Base-by-base conservation (phyloP, 2,888 invertebrate species). In the Podotricha telesiphe region DNA sequence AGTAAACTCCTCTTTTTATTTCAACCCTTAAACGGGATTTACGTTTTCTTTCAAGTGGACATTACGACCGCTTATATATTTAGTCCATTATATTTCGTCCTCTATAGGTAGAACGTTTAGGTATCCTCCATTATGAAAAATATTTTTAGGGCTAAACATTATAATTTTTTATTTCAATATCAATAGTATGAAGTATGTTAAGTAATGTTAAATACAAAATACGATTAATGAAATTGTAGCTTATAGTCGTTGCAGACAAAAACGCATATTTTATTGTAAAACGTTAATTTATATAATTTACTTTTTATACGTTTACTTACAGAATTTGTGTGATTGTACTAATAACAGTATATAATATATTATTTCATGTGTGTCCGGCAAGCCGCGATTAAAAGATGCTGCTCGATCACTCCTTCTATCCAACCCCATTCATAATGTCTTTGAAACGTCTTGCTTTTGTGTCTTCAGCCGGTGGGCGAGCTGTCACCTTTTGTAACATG, bases 321-420 rank as follows among this genome's bases (percentile, higher is more conserved):
- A 45, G n/a, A 45, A 7, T 28, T 4, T 28, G 6, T 28, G 2
- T n/a, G 7, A 3, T 47, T 47, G 7, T 47, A 8, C 1, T 34
- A 17, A 8, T 34, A 10, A n/a, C 15, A 42, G 22, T n/a, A 45
- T 45, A 37, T 58, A 42, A 58, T 58, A 58, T 58, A 8, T 40
- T 17, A 28, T 28, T n/a, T n/a, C n/a, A 19, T 62, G 55, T 34
- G 48, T 62, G 75, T 75, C 74, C 75, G 69, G 72, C 70, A 67
- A 63, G 69, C 62, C 70, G 71, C 69, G 71, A 75, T 72, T 74
- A 70, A 76, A 82, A 85, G 85, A 83, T 87, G 82, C 81, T 76
- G 84, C 83, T 88, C 90, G 86, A 91, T 92, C 92, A 92, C 92
- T 92, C 91, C 91, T 91, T 89, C 87, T 84, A 73, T 84, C 82